Evolutionary conservation across 2,113 vertebrate species (phyloP).

Genomic region (Misgurnus mizolepis): DNA sequence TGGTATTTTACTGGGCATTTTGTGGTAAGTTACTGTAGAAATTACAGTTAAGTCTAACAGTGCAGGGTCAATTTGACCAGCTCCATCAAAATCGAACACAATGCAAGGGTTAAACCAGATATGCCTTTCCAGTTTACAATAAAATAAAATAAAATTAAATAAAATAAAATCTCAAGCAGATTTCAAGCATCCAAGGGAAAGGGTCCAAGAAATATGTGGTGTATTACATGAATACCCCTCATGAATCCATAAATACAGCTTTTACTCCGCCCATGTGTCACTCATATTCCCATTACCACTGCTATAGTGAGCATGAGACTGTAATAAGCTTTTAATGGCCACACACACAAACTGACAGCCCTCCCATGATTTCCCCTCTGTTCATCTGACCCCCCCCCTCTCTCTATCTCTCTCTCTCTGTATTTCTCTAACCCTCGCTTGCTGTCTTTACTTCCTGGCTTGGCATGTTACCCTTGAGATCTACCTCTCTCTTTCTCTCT

Average conservation of each 20-base stretch:
- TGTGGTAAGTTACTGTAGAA: no score
- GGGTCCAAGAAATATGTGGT: constrained; percentile 27
- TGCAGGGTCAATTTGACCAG: no score
- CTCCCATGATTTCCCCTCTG: constrained; percentile 24
- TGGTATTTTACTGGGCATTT: no score
- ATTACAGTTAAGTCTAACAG: no score
- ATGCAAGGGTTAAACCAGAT: no score
- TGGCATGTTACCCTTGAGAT: constrained; percentile 69
- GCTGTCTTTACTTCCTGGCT: constrained; percentile 22
- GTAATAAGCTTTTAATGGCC: constrained; percentile 57
- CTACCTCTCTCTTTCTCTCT: constrained; percentile 55
- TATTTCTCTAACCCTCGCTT: constrained; percentile 37
- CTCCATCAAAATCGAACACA: no score
- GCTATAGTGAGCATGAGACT: constrained; percentile 47
- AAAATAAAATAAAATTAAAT: no score
- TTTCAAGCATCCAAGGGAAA: neutral
- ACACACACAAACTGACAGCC: constrained; percentile 28
- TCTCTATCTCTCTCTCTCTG: constrained; percentile 34
- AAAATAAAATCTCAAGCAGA: no score
- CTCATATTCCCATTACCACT: constrained; percentile 61
- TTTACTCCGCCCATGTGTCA: constrained; percentile 53
- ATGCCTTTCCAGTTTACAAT: no score
- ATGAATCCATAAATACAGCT: neutral
- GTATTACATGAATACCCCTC: neutral
- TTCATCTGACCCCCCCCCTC: constrained; percentile 25